phyloP scores from a whole-genome alignment of 2,797 vertebrate genomes.

The Anguilla obscura region DNA sequence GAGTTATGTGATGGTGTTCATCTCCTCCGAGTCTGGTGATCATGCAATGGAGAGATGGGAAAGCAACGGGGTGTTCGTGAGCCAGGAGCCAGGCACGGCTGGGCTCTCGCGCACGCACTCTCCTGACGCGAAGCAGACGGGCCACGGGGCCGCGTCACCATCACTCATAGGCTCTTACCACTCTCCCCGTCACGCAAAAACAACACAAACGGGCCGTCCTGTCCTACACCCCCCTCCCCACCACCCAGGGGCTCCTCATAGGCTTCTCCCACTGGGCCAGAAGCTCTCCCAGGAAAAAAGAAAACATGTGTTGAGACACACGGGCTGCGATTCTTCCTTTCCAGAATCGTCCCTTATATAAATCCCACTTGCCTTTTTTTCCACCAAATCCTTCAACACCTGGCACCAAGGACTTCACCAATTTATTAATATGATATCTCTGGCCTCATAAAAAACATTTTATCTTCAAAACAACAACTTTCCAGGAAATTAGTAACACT shows the following conservation, averaged over 20 bases:
- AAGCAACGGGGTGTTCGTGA: slow-evolving; percentile 29
- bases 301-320: slow-evolving; percentile 24
- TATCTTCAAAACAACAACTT: background rate
- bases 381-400: background rate
- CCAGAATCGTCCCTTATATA: slow-evolving; percentile 13
- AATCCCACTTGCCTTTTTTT: slow-evolving; percentile 4
- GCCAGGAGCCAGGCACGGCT: slow-evolving; percentile 44
- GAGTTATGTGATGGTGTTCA: slow-evolving; percentile 45
- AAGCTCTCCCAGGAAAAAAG: slow-evolving; percentile 30
- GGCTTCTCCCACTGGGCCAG: background rate
- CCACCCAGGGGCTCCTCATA: slow-evolving; percentile 11
- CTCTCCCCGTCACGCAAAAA: slow-evolving; percentile 28
- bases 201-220: background rate
- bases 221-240: background rate
- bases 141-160: slow-evolving; percentile 24
- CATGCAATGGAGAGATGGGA: background rate
- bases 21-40: slow-evolving; percentile 36
- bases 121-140: slow-evolving; percentile 49
- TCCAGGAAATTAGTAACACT: background rate
- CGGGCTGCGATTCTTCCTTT: slow-evolving; percentile 12
- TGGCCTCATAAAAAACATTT: background rate
- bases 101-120: slow-evolving; percentile 24
- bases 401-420: background rate
- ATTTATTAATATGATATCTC: background rate
- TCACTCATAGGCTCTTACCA: slow-evolving; percentile 31